Base-by-base conservation (phyloP, 2,888 invertebrate species). In the Drosophila meridiana region DNA sequence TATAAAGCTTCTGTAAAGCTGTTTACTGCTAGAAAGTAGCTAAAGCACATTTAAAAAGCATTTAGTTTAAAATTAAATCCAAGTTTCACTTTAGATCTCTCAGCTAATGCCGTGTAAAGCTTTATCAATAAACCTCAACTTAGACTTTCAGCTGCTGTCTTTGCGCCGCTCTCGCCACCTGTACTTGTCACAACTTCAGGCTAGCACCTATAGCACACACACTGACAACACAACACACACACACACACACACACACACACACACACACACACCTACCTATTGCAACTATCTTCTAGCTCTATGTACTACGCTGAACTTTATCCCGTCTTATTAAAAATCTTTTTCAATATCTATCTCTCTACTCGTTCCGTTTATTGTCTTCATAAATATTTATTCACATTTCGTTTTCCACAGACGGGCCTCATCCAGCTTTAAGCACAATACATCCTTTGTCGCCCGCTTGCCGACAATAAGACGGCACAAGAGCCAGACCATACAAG, bases 371-470 rank as follows among this genome's bases (percentile, higher is more conserved):
- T 26, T 36, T 4, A 36, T 52, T 36, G 26, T 7, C 6, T 56
- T 42, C 30, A 59, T 58, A 43, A 55, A 62, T 70, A 48, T 73
- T 60, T 57, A 69, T 69, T 3, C 7, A 43, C 13, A 14, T 28
- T 63, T 57, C 65, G 32, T 70, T 58, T 52, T 78, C 42, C 66
- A 40, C 73, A 96, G 96, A 94, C 95, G 96, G 92, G 95, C 95
- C 93, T 96, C 96, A 92, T 95, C 94, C 94, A 97, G 97, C 93
- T 98, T 97, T 95, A 97, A 98, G 95, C 97, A 97, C 95, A 98
- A 98, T 94, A 96, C 97, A 86, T 98, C 98, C 67, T 98, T 98
- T 94, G 97, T 98, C 93, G 97, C 97, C 91, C 95, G 98, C 86
- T 95, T 98, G 93, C 97, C 98, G 88, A 97, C 97, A 78, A 97